Conservation (phyloP, 2,113 vertebrate species). For the Eulacestoma nigropectus region DNA sequence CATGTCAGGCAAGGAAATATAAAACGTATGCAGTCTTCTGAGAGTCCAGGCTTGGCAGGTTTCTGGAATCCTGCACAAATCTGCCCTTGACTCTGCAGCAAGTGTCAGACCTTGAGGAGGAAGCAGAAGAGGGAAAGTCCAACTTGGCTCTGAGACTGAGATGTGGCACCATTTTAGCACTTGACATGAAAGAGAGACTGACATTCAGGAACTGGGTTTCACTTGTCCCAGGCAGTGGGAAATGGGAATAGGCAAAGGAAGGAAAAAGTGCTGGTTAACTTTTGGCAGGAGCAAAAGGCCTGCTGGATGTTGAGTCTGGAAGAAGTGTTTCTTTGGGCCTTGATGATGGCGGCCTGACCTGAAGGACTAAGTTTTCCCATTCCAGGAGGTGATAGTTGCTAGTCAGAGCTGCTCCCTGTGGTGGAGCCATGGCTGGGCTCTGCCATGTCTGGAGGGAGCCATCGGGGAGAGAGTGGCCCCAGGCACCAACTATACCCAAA, state of each 20-base stretch:
- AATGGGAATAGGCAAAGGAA: background rate
- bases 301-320: background rate
- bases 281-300: background rate
- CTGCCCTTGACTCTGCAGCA: background rate
- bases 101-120: background rate
- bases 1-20: background rate
- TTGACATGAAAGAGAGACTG: background rate
- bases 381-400: background rate
- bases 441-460: background rate
- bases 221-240: background rate
- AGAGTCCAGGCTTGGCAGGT: background rate
- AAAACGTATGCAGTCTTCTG: rapidly evolving
- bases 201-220: background rate
- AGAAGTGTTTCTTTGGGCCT: background rate
- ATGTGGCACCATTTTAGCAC: background rate
- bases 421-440: background rate
- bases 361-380: background rate
- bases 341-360: background rate
- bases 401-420: background rate
- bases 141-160: rapidly evolving
- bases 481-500: background rate
- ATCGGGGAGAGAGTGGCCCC: background rate
- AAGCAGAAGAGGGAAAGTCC: background rate
- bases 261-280: background rate
- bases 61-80: background rate